Conservation (phyloP, 2,797 vertebrate species). For the Spea hammondii region DNA sequence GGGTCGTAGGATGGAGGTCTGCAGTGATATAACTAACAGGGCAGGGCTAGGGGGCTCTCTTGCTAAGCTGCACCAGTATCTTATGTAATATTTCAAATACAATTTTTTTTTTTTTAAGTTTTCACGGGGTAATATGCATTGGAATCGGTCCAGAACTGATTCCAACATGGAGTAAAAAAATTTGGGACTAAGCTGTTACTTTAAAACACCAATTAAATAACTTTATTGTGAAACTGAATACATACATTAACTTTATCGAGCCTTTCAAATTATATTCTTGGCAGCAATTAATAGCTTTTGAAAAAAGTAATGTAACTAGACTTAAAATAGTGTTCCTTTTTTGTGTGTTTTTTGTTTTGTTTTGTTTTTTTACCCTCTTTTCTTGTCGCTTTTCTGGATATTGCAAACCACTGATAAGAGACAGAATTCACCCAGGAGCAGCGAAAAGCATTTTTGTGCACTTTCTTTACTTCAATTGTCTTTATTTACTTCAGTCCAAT, state of each 20-base stretch:
- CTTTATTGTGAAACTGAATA: not conserved
- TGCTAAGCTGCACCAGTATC: no score
- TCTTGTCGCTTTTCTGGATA: not conserved
- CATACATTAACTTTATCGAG: not conserved
- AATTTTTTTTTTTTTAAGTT: no score
- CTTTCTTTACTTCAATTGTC: slow-evolving; percentile 3
- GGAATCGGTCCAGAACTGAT: no score
- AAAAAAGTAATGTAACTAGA: not conserved
- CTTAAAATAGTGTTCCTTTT: not conserved
- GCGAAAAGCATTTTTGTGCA: not conserved
- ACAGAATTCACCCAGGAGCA: not conserved
- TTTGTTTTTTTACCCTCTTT: not conserved
- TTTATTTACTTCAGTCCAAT: not conserved
- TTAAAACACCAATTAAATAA: not conserved
- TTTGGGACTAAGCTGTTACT: no score
- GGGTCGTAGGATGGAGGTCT: no score
- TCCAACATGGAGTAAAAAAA: no score
- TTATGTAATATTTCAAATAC: no score
- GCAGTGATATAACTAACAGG: no score
- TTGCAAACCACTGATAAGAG: not conserved
- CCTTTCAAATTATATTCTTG: not conserved
- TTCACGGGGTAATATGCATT: no score
- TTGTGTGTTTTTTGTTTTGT: no score
- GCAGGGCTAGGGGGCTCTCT: no score
- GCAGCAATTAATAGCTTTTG: not conserved